Base-by-base conservation (phyloP, 2,888 invertebrate genomes). In the Nipponacmea schrenckii region DNA sequence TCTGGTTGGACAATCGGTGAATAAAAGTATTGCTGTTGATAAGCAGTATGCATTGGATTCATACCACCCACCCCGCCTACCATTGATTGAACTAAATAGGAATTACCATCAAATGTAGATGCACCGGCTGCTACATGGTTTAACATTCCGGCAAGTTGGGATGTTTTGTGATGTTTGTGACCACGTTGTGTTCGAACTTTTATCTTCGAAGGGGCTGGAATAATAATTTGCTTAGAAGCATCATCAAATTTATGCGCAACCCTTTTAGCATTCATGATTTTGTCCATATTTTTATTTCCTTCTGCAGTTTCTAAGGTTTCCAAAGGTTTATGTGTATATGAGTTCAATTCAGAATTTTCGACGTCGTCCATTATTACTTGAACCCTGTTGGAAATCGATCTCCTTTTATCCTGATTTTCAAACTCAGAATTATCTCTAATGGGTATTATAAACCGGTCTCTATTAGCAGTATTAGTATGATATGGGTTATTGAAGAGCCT, bases 11-110 rank as follows among this genome's bases (percentile, higher is more conserved):
- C 20, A 24, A 56, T 14, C 14, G n/a, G 56, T 12, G 56, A 10
- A 24, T 20, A 20, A 10, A 24, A 10, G 2, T 20, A 24, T 24
- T 24, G 20, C 24, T 56, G 56, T 10, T 56, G 56, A 24, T 56
- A 56, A 56, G 56, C 20, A 14, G 20, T 56, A 56, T 56, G 14
- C 20, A 20, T 56, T 20, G 10, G 56, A 12, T 24, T 56, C 56
- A 24, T 12, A 12, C 24, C 56, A 56, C 24, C 24, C 8, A 24
- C 20, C 3, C 24, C 14, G 10, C 56, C 56, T 10, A 24, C 20
- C 56, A 56, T 56, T 24, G 56, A 56, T 24, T 56, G 56, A 56
- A 56, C 56, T 20, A 56, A 24, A 14, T 56, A 56, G 56, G 56
- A 56, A 24, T 56, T 56, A 10, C 24, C 12, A 14, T 56, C 56